Evolutionary conservation across 2,797 vertebrate species (phyloP), one percentile per base, ranked within the genome.

Genomic region (Kryptopterus vitreolus): DNA sequence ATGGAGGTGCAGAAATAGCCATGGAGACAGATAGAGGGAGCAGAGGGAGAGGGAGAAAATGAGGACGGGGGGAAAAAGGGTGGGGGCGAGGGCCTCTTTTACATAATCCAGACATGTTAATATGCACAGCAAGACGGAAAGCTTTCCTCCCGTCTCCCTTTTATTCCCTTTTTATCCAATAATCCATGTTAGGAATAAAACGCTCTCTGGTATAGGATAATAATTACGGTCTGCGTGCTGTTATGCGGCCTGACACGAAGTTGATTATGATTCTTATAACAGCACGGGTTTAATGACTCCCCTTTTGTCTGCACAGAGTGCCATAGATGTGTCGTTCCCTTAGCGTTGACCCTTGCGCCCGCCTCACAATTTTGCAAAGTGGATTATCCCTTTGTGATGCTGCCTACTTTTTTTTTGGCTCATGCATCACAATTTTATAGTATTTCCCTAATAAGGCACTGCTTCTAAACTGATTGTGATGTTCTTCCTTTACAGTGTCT

Each of bases 1-100:
- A 65, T 76, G 82, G 46, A 75, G 29, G 43, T 75, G 26, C 61
- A 58, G 48, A 75, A 33, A 69, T 65, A 73, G 31, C 24, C 57
- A 33, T 43, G 7, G 77, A 69, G 66, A 57, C 61, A 55, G 46
- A 50, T 26, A 59, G 55, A 57, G 13, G 15, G n/a, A 38, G 68
- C 46, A 65, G 33, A 31, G 58, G 24, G 29, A 65, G 52, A 81
- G 50, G n/a, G 48, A 63, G 31, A 63, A 43, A 59, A 76, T 50
- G 57, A 63, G 58, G 62, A 74, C n/a, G 15, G 35, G 33, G n/a
- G n/a, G n/a, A n/a, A n/a, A 57, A 31, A 69, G 50, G 31, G 80
- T 48, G 35, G 73, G 53, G 22, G 35, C 7, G 35, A 58, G 33
- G 52, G 24, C 15, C 10, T 68, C 50, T 55, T 77, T 66, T 57